Base-by-base conservation (phyloP, 2,888 invertebrate species). In the Charanyca ferruginea region DNA sequence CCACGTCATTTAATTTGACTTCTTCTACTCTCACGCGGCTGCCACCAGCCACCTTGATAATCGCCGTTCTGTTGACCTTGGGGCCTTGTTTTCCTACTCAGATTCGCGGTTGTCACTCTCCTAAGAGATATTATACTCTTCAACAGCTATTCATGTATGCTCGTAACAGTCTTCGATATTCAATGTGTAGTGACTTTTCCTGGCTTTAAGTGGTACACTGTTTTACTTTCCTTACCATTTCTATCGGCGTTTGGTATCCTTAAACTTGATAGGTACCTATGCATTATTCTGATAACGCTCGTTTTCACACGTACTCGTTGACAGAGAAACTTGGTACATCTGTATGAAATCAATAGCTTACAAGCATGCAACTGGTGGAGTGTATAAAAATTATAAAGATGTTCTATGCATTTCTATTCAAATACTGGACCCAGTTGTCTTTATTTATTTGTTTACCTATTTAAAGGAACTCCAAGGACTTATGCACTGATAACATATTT, bases 171-270 rank as follows among this genome's bases (percentile, higher is more conserved):
- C 38, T 16, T 22, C 8, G n/a, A 18, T 41, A 41, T 23, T 53
- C 22, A 16, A 32, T 11, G 11, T 62, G 16, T n/a, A 32, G 41
- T 66, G 25, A 1, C 42, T 16, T 64, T 32, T 35, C 18, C 47
- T 42, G 23, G 9, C n/a, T 16, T 11, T 11, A 2, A 55, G 42
- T 23, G 7, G 6, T n/a, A 32, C 25, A 35, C 20, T 5, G 18
- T 41, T 58, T 49, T 38, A 44, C 18, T 66, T 67, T 66, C 28
- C 11, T 28, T 49, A 48, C 13, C 18, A 58, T 66, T 66, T 58
- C 58, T 48, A 35, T 23, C 42, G 25, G 57, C 25, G 42, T 35
- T n/a, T 57, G n/a, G 57, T 25, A 57, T 42, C 41, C 28, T 53
- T 53, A 11, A 65, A 22, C 18, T 45, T 52, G 7, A 64, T 20